Conservation (phyloP, 1,140 invertebrate species). For the Eumaeus atala region DNA sequence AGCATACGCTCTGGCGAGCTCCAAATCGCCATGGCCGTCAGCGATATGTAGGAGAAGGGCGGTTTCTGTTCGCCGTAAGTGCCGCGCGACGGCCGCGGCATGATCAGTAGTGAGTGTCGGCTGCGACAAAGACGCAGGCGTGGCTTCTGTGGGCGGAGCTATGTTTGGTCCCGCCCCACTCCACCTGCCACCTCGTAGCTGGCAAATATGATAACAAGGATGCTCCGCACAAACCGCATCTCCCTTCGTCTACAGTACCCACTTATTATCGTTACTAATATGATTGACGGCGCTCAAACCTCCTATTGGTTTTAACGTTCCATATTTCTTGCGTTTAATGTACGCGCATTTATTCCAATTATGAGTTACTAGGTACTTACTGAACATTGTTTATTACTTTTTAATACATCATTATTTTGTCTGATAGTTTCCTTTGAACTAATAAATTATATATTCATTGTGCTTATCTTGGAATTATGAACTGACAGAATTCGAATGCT, state of each 20-base stretch:
- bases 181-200: conserved; percentile 27
- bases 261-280: conserved; percentile 54
- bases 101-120: conserved; percentile 45
- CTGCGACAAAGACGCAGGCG: conserved; percentile 22
- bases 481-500: too few species aligned
- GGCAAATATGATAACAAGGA: conserved; percentile 64
- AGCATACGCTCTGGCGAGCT: conserved; percentile 94
- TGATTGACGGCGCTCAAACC: conserved; percentile 65
- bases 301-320: conserved; percentile 50
- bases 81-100: conserved; percentile 92
- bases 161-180: conserved; percentile 19
- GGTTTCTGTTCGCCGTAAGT: conserved; percentile 89
- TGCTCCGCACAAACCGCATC: conserved; percentile 57
- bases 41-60: conserved; percentile 96
- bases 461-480: too few species aligned
- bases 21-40: conserved; percentile 98
- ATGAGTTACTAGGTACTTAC: too few species aligned
- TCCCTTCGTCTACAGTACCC: conserved; percentile 32
- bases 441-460: too few species aligned
- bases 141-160: conserved; percentile 22
- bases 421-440: too few species aligned
- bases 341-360: neutral
- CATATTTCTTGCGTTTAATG: conserved; percentile 11
- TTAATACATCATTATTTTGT: too few species aligned
- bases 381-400: too few species aligned